Conservation (phyloP, 1,140 invertebrate genomes). For the fruit fly (Drosophila melanogaster) region Release_6_plus_ISO1_MT NT_037436.4:8783501-8784000, state of each 20-base stretch:
- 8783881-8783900: slow-evolving; percentile 29
- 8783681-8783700: too few species aligned
- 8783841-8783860: slow-evolving; percentile 53
- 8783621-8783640: slow-evolving; percentile 15
- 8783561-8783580: slow-evolving; percentile 38
- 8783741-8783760: too few species aligned
- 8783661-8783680: background rate
- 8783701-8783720: too few species aligned
- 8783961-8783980: slow-evolving; percentile 26
- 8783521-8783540: slow-evolving; percentile 58
- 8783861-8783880: slow-evolving; percentile 68
- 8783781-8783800: slow-evolving; percentile 6
- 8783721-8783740: too few species aligned
- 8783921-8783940: slow-evolving; percentile 59
- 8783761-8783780: background rate
- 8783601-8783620: slow-evolving; percentile 45
- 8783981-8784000: slow-evolving; percentile 36
- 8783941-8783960: slow-evolving; percentile 63
- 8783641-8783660: background rate
- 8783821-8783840: slow-evolving; percentile 29
- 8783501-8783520: slow-evolving; percentile 49
- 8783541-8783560: slow-evolving; percentile 44
- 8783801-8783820: slow-evolving; percentile 9
- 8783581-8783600: slow-evolving; percentile 54
- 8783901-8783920: slow-evolving; percentile 21